These are phyloP conservation scores for human DNA, from an alignment of 2,113 vertebrate species.

Conservation along the genomic window GRCh38 chr2:1745501-1746000, in stretches of 20 bases:
- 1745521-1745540: neutral
- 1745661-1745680: no score
- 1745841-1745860: no score
- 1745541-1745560: rapidly evolving
- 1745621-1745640: neutral
- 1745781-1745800: neutral
- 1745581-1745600: neutral
- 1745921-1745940: neutral
- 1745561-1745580: rapidly evolving
- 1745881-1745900: no score
- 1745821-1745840: no score
- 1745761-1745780: neutral
- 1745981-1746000: neutral
- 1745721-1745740: neutral
- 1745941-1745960: neutral
- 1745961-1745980: neutral
- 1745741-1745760: no score
- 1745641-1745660: no score
- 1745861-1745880: no score
- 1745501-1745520: rapidly evolving
- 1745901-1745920: neutral
- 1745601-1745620: neutral
- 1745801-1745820: neutral
- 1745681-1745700: neutral
- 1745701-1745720: neutral